Evolutionary conservation across 2,797 vertebrate genomes (phyloP), one percentile per base, ranked within the genome.

Genomic region (Catamblyrhynchus diadema): DNA sequence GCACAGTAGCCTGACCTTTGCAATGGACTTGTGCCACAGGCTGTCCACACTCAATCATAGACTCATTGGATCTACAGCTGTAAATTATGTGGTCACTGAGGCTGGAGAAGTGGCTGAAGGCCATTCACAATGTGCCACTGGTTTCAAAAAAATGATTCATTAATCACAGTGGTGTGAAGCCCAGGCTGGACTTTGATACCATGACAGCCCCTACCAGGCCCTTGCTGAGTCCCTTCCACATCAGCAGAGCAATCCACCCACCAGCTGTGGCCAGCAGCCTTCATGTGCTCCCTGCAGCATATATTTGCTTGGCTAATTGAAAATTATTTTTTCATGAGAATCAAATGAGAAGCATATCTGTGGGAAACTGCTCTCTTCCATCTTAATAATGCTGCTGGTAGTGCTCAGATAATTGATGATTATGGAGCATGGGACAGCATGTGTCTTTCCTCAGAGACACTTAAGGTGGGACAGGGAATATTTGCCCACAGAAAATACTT

Each of bases 371-470:
- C 14, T 93, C 44, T 75, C 20, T 91, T 57, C 60, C 37, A 3
- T 62, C 65, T 78, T 91, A 91, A 71, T 88, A 74, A 64, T 35
- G 17, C 30, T 44, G 39, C 32, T 91, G 70, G 33, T 67, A 78
- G 61, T 30, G 65, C 81, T 90, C 42, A 50, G 57, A 22, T 84
- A 84, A 90, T 51, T 93, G 64, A 88, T 60, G 67, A 27, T 30
- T 87, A 6, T 53, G 61, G 33, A 92, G 73, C 37, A 20, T 42
- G 48, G n/a, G 48, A 45, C 3, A 12, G 60, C 12, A 14, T 82
- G 18, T 71, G 88, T 73, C 56, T 91, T 82, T 83, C 92, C 66
- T 96, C 83, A 89, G 51, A 93, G 60, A 81, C 62, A 67, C 35
- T 37, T 72, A 62, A 16, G 19, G 56, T 81, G 90, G 57, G 75